Evolutionary conservation across 1,140 invertebrate species (phyloP), one percentile per base, ranked within the genome.

Genomic region (Drosophila tani): DNA sequence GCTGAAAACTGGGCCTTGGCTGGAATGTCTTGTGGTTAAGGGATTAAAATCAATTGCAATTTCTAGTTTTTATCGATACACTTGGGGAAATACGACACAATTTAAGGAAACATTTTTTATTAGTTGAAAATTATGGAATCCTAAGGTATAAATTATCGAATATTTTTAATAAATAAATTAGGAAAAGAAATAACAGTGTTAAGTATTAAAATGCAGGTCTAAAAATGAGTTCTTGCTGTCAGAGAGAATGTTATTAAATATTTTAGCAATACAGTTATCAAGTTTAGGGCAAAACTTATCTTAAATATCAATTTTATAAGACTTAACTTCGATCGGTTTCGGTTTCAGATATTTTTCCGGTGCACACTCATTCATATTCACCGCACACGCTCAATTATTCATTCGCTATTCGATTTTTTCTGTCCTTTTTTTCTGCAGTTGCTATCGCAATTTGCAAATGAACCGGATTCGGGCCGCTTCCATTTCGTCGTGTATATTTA

Each of bases 381-480:
- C 77, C 75, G 45, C 70, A 73, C 38, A 80, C 59, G 71, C 66
- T 84, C 63, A 81, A 78, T 84, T 84, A 84, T 84, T 85, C 68
- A 85, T 81, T 74, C 49, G 58, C 45, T 32, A 38, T 59, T 55
- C 14, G 17, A 5, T 14, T 58, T 73, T 60, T 51, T 50, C 43
- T 51, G 1, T 64, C 9, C 32, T 53, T 19, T 21, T 21, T 70
- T 50, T 59, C 21, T 60, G 70, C 19, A 35, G 57, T n/a, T 70
- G 24, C 57, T 56, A 59, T 68, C 67, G 50, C 73, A 74, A 77
- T 78, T 84, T 81, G 62, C 62, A 71, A 86, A 76, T 82, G 70
- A 87, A 79, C 83, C 73, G 76, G 80, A 80, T 83, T 79, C 78
- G 65, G 66, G 66, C 69, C 65, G 73, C 46, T 71, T 40, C 38